phyloP scores from a whole-genome alignment of 2,888 invertebrate species.

The Drosophila quinaria region DNA sequence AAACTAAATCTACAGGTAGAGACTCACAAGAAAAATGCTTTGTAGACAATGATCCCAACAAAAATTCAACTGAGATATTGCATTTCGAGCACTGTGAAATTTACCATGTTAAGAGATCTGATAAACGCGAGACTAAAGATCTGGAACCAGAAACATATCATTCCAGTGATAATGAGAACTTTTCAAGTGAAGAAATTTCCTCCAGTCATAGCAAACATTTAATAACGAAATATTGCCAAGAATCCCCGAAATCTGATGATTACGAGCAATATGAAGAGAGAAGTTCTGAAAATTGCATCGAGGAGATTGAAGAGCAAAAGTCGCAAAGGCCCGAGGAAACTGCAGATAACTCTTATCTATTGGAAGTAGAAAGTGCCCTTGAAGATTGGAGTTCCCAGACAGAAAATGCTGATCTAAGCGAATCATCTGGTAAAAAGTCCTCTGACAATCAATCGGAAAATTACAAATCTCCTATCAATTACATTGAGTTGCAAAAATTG shows the following conservation, averaged over 20 bases:
- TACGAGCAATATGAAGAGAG: not conserved
- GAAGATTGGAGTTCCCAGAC: not conserved
- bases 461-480: not conserved
- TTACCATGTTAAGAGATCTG: slow-evolving; percentile 21
- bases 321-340: no score
- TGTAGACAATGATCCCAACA: not conserved
- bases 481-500: not conserved
- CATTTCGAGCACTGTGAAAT: slow-evolving; percentile 46
- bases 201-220: not conserved
- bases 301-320: not conserved
- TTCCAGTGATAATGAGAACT: not conserved
- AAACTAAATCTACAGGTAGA: not conserved
- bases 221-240: not conserved
- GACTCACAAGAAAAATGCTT: not conserved
- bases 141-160: not conserved
- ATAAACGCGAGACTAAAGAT: not conserved
- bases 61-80: slow-evolving; percentile 12
- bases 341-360: not conserved
- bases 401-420: not conserved
- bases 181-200: not conserved
- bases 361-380: not conserved
- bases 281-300: not conserved
- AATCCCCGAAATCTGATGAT: no score
- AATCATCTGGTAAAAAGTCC: not conserved
- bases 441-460: not conserved